Percentiles rank a stretch among this genome's conserved stretches.
These are phyloP conservation scores for Acanthurus tractus DNA, from an alignment of 2,797 vertebrate species.

Conservation along the genomic window DNA sequence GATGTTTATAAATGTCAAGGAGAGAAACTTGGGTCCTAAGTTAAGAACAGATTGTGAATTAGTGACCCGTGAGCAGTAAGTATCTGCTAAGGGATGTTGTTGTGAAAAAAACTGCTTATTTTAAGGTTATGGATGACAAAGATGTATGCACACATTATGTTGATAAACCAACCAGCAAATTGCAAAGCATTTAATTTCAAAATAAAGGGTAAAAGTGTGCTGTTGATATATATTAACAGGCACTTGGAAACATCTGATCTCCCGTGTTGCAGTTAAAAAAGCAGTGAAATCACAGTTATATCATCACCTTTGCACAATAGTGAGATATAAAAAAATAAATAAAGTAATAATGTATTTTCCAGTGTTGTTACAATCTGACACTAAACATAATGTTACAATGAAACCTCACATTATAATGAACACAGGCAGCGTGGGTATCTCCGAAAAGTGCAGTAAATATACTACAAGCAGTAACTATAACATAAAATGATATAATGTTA, in stretches of 20 bases:
- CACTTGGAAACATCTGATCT: background rate
- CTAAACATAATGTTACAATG: background rate
- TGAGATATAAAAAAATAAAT: background rate
- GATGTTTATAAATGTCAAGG: constrained; percentile 37
- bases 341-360: background rate
- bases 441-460: no score
- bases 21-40: background rate
- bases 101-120: background rate
- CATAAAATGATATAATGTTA: no score
- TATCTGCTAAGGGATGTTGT: background rate
- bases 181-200: background rate
- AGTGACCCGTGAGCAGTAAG: constrained; percentile 7
- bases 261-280: background rate
- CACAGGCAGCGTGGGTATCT: no score
- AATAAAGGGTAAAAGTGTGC: background rate
- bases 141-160: background rate
- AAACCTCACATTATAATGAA: no score
- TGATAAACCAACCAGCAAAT: constrained; percentile 1
- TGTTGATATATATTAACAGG: background rate
- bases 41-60: constrained; percentile 20
- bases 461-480: no score
- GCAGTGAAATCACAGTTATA: background rate
- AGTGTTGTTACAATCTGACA: background rate
- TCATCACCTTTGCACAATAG: background rate
- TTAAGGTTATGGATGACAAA: background rate